These are phyloP conservation scores for Drosophila arawakana DNA, from an alignment of 1,140 invertebrate genomes.

Conservation along the genomic window DNA sequence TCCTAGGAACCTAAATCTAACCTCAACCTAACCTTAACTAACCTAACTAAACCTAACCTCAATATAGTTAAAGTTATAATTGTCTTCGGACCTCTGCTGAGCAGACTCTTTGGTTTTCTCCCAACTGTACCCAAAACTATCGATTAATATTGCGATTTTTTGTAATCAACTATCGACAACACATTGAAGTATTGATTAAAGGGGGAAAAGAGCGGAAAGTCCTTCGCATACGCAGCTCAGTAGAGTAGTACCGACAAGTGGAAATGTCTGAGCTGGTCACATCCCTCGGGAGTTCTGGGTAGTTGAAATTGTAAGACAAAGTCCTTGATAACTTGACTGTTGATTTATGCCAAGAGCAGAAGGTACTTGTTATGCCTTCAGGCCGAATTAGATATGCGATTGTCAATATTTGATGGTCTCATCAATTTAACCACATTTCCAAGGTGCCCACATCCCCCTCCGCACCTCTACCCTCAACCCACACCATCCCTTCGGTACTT, in stretches of 20 bases:
- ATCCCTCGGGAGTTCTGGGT: background rate
- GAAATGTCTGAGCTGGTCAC: constrained; percentile 19
- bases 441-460: background rate
- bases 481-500: background rate
- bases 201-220: too few species aligned
- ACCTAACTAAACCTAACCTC: too few species aligned
- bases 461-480: background rate
- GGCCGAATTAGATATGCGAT: constrained; percentile 59
- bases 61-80: too few species aligned
- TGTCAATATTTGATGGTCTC: constrained; percentile 74
- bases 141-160: too few species aligned
- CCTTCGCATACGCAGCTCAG: too few species aligned
- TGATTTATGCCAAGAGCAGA: constrained; percentile 41
- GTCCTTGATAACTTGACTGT: constrained; percentile 36
- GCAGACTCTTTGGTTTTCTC: too few species aligned
- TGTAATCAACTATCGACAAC: too few species aligned
- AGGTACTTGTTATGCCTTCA: constrained; percentile 5
- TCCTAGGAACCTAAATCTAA: too few species aligned
- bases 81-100: too few species aligned
- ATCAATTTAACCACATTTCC: constrained; percentile 58
- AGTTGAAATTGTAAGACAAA: constrained; percentile 27
- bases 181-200: too few species aligned
- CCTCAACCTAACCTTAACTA: too few species aligned
- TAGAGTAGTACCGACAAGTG: background rate
- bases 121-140: too few species aligned